phyloP scores from a whole-genome alignment of 2,797 vertebrate genomes.

The Novumbra hubbsi region DNA sequence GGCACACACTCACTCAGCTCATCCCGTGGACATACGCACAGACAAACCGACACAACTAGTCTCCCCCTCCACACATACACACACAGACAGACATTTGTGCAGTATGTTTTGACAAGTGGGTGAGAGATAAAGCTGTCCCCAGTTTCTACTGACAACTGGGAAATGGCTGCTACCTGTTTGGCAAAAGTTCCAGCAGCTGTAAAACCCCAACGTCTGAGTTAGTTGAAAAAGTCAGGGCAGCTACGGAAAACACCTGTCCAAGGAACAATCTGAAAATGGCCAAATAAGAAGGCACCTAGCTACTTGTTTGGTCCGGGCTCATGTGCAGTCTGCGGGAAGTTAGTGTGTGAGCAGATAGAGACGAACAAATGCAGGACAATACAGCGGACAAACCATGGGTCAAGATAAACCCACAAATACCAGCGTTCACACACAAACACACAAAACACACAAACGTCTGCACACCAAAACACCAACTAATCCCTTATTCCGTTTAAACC shows the following conservation, averaged over 20 bases:
- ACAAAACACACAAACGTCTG: conserved; percentile 42
- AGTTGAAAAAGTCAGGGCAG: conserved; percentile 22
- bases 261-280: conserved; percentile 5
- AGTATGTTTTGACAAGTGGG: conserved; percentile 30
- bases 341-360: background rate
- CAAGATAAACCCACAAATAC: conserved; percentile 25
- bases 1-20: background rate
- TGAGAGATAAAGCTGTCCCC: conserved; percentile 31
- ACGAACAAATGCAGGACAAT: background rate
- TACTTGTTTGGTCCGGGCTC: background rate
- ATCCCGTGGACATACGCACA: background rate
- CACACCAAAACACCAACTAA: conserved; percentile 59
- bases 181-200: conserved; percentile 54
- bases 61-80: background rate
- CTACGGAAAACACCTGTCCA: conserved; percentile 38
- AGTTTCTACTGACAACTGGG: conserved; percentile 54
- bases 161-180: conserved; percentile 58
- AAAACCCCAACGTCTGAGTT: conserved; percentile 41
- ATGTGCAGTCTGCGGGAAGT: background rate
- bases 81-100: conserved; percentile 6
- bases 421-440: conserved; percentile 21
- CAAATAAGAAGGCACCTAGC: conserved; percentile 16
- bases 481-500: conserved; percentile 74
- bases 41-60: background rate
- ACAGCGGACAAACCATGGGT: background rate